Percentiles rank a stretch among this genome's conserved stretches.
phyloP scores from a whole-genome alignment of 2,797 vertebrate species.

The Hipposideros larvatus region DNA sequence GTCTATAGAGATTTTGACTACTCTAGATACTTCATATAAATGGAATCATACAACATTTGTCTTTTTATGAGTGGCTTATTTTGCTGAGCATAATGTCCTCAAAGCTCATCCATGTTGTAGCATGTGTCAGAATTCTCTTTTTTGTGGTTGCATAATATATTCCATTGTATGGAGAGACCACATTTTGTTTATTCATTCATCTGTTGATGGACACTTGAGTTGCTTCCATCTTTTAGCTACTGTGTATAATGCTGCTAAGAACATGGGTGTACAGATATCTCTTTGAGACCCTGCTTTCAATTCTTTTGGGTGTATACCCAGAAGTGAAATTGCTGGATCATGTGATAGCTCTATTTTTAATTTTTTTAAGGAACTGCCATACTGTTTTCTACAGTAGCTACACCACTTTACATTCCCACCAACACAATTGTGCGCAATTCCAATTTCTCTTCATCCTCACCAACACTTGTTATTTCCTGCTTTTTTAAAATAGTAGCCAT shows the following conservation, averaged over 20 bases:
- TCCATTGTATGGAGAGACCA: neutral
- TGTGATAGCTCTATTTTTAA: neutral
- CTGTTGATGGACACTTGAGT: neutral
- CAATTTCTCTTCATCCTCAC: neutral
- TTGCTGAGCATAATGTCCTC: neutral
- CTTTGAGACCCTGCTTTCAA: neutral
- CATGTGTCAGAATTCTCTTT: neutral
- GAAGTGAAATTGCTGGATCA: neutral
- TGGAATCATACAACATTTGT: neutral
- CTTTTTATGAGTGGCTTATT: neutral
- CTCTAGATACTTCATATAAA: neutral
- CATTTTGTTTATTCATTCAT: neutral
- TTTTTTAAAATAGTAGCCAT: neutral
- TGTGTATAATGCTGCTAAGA: neutral
- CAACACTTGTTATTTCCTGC: neutral
- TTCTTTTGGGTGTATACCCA: neutral
- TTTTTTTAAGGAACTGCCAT: neutral
- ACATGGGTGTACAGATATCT: neutral
- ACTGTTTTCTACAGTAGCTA: neutral
- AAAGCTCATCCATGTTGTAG: neutral
- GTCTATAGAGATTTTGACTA: neutral
- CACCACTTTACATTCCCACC: neutral
- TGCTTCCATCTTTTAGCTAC: neutral
- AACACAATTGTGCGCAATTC: neutral
- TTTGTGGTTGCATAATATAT: neutral